These are phyloP conservation scores for Lottia gigantea DNA, from an alignment of 2,888 invertebrate genomes.

Conservation along the genomic window DNA sequence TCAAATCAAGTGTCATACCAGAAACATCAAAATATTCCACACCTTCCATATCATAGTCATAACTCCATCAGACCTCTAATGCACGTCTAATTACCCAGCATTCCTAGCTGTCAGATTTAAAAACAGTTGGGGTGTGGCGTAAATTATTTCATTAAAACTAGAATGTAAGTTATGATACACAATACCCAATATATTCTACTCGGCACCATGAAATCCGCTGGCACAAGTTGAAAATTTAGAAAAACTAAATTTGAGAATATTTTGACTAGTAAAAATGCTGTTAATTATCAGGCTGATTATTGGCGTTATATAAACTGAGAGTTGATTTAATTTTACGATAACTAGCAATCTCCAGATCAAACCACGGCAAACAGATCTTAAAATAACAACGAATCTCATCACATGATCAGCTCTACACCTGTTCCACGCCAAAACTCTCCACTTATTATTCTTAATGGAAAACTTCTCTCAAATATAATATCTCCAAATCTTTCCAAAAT, in stretches of 20 bases:
- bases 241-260: background rate
- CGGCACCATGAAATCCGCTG: background rate
- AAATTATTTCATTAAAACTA: too few relatives aligned
- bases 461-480: background rate
- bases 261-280: slow-evolving; percentile 2
- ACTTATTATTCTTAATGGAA: background rate
- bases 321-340: background rate
- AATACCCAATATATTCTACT: too few relatives aligned
- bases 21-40: too few relatives aligned
- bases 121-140: too few relatives aligned
- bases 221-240: background rate
- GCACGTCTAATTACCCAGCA: too few relatives aligned
- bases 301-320: background rate
- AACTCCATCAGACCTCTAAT: too few relatives aligned
- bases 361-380: background rate
- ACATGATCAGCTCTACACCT: background rate
- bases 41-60: too few relatives aligned
- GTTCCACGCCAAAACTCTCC: background rate
- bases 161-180: too few relatives aligned
- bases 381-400: background rate
- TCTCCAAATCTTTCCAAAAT: too few relatives aligned
- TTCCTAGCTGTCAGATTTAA: too few relatives aligned
- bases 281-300: background rate
- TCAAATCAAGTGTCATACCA: too few relatives aligned
- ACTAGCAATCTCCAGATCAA: background rate